Conservation (phyloP, 1,140 invertebrate genomes). For the Bicyclus anynana region DNA sequence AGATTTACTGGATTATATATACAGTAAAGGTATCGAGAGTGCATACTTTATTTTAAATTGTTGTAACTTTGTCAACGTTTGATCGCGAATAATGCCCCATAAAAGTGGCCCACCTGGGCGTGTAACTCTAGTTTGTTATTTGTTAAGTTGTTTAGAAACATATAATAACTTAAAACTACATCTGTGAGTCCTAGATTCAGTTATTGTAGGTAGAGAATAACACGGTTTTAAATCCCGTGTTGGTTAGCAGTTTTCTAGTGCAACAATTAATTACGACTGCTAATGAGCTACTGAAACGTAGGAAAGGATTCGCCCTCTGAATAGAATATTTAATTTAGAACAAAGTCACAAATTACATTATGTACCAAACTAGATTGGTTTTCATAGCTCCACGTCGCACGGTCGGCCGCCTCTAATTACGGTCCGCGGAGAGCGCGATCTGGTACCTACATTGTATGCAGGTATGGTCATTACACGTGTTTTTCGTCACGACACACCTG, state of each 20-base stretch:
- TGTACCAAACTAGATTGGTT: slow-evolving; percentile 11
- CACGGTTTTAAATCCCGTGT: not conserved
- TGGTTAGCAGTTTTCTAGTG: not conserved
- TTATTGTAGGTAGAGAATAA: too few relatives aligned
- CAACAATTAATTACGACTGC: not conserved
- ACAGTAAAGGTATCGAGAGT: too few relatives aligned
- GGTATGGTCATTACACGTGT: slow-evolving; percentile 53
- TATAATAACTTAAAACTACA: too few relatives aligned
- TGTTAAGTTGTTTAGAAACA: too few relatives aligned
- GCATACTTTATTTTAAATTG: too few relatives aligned
- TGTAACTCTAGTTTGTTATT: too few relatives aligned
- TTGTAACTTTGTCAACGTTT: too few relatives aligned
- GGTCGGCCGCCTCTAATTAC: slow-evolving; percentile 53
- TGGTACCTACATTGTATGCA: slow-evolving; percentile 50
- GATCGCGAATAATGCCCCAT: too few relatives aligned
- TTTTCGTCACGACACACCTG: slow-evolving; percentile 57
- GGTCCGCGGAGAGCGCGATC: slow-evolving; percentile 40
- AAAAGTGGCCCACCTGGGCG: too few relatives aligned
- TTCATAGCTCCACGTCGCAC: slow-evolving; percentile 26
- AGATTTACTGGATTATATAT: too few relatives aligned
- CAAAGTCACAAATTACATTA: slow-evolving; percentile 16
- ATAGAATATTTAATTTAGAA: slow-evolving; percentile 10
- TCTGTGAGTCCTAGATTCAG: too few relatives aligned
- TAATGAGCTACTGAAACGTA: not conserved
- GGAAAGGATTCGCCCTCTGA: not conserved